These are phyloP conservation scores for Pseudomyrmex concolor DNA, from an alignment of 1,140 invertebrate genomes.

Conservation along the genomic window DNA sequence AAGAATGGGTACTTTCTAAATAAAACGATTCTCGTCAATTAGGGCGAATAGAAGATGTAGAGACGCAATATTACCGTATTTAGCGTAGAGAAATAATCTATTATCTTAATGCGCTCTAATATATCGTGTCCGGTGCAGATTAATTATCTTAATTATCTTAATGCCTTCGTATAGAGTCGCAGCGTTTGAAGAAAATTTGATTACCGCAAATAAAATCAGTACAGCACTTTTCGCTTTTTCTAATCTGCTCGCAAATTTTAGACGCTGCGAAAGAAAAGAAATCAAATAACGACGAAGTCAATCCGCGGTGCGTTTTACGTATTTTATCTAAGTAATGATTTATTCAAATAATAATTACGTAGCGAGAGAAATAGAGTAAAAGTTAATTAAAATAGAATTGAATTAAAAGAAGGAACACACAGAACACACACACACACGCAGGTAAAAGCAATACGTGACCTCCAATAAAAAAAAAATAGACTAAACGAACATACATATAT, in stretches of 20 bases:
- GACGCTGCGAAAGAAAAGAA: neutral
- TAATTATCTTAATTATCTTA: conserved; percentile 60
- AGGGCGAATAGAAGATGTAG: conserved; percentile 30
- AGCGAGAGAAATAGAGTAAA: no score
- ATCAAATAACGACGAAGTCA: neutral
- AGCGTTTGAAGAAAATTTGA: conserved; percentile 48
- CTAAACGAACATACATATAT: conserved; percentile 7
- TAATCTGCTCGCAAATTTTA: conserved; percentile 5
- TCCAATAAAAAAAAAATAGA: conserved; percentile 11
- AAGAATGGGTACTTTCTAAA: neutral
- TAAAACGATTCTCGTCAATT: conserved; percentile 37
- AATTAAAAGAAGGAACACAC: neutral
- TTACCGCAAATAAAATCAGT: conserved; percentile 38
- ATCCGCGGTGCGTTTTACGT: no score
- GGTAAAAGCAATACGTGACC: neutral
- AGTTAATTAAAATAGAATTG: neutral
- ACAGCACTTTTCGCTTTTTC: neutral
- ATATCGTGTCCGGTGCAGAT: conserved; percentile 24
- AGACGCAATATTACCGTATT: conserved; percentile 17
- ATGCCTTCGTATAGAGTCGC: conserved; percentile 26
- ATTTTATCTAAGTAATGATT: no score
- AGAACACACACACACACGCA: neutral
- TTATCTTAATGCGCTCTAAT: conserved; percentile 43
- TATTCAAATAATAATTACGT: conserved; percentile 21
- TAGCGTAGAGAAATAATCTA: conserved; percentile 42